A percentile compares a stretch with the other conserved stretches of the same genome.
Conservation (phyloP, 2,888 invertebrate genomes). For the Villa cingulata region DNA sequence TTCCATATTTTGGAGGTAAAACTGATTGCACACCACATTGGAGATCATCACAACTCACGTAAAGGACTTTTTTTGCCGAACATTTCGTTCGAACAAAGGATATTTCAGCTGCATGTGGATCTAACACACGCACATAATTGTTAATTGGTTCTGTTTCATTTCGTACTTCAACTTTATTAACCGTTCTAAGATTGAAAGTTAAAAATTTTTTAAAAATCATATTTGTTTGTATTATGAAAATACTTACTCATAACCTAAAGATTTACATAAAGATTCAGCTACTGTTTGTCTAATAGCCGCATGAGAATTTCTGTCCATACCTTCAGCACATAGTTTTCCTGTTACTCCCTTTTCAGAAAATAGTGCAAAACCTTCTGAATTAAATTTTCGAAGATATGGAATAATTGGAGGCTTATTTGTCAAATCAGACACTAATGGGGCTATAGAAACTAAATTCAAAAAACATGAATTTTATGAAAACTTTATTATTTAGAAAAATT, state of each 20-base stretch:
- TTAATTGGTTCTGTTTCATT: conserved; percentile 44
- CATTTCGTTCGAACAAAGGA: conserved; percentile 67
- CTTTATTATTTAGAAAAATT: not conserved
- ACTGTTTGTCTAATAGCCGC: conserved; percentile 44
- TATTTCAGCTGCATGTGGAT: conserved; percentile 67
- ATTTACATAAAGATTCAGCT: conserved; percentile 62
- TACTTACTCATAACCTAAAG: conserved; percentile 60
- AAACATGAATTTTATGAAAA: not conserved
- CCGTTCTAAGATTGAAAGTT: conserved; percentile 40
- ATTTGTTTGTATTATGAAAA: not conserved
- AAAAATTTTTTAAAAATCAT: not conserved
- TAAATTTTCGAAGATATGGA: conserved; percentile 56
- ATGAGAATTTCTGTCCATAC: conserved; percentile 49
- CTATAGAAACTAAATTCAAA: conserved; percentile 50
- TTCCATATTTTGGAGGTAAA: conserved; percentile 31
- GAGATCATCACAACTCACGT: conserved; percentile 61
- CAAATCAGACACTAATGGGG: conserved; percentile 52
- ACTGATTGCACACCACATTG: conserved; percentile 59
- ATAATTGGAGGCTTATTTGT: conserved; percentile 49
- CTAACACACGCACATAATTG: conserved; percentile 68
- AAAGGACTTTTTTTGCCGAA: conserved; percentile 60
- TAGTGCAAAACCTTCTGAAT: conserved; percentile 65
- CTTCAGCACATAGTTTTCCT: conserved; percentile 71
- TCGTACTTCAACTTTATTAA: conserved; percentile 52
- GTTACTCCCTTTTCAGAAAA: conserved; percentile 70